Percentiles rank a stretch among this genome's conserved stretches.
phyloP scores from a whole-genome alignment of 2,797 vertebrate genomes.

The Silurus lanzhouensis region DNA sequence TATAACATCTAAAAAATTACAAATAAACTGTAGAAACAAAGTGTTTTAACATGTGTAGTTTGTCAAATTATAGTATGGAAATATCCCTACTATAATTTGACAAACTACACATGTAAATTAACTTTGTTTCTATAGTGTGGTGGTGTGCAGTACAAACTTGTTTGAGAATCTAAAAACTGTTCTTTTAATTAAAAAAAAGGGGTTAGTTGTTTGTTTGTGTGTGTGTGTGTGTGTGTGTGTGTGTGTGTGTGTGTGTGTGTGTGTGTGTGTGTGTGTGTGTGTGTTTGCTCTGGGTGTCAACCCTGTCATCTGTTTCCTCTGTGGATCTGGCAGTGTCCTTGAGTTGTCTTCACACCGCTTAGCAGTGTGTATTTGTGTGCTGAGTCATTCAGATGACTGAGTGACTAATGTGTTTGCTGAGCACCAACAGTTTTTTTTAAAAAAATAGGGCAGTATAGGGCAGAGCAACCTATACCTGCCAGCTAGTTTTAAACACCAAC shows the following conservation, averaged over 20 bases:
- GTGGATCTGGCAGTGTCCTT: slow-evolving; percentile 21
- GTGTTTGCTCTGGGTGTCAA: slow-evolving; percentile 26
- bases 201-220: neutral
- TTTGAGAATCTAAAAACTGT: neutral
- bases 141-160: neutral
- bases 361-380: slow-evolving; percentile 28
- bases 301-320: slow-evolving; percentile 51
- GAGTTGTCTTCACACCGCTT: slow-evolving; percentile 33
- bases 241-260: neutral
- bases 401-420: slow-evolving; percentile 20
- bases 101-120: neutral
- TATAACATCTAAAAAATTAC: neutral
- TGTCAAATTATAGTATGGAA: too few species aligned
- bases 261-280: neutral
- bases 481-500: neutral
- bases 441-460: too few species aligned
- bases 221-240: neutral
- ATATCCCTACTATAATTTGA: neutral
- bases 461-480: neutral
- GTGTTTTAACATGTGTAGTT: too few species aligned
- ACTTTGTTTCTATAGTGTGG: neutral
- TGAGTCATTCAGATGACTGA: neutral
- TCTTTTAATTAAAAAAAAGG: neutral
- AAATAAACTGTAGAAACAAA: neutral
- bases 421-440: neutral